A percentile compares a stretch with the other conserved stretches of the same genome.
Conservation (phyloP, 2,113 vertebrate species). For the Melanerpes formicivorus region DNA sequence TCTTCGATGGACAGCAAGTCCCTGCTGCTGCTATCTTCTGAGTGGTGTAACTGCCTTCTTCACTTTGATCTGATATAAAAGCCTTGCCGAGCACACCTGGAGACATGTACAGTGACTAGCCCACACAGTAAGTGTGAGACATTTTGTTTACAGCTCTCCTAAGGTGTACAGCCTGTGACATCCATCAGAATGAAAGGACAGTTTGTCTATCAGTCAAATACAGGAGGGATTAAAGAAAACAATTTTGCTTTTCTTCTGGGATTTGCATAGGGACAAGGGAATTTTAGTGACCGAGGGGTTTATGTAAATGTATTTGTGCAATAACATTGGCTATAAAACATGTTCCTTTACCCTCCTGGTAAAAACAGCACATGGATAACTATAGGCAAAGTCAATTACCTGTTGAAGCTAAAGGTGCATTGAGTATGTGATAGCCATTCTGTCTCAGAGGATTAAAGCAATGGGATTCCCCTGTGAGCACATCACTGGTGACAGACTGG, state of each 20-base stretch:
- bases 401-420: conserved; percentile 77
- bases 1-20: neutral
- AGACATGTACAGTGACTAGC: neutral
- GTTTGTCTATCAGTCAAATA: neutral
- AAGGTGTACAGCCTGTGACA: neutral
- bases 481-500: conserved; percentile 79
- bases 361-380: neutral
- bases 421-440: conserved; percentile 88
- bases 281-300: neutral
- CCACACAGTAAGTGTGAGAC: neutral
- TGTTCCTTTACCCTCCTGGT: neutral
- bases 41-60: neutral
- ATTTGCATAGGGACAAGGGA: neutral
- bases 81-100: neutral
- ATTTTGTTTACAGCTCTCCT: neutral
- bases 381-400: conserved; percentile 74
- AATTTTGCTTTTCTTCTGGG: neutral
- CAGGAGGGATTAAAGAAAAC: neutral
- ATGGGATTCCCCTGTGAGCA: conserved; percentile 82
- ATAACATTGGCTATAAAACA: neutral
- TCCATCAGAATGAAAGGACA: neutral
- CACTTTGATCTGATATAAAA: neutral
- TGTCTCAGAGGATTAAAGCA: conserved; percentile 84
- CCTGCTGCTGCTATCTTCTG: neutral
- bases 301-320: neutral